Base-by-base conservation (phyloP, 2,113 vertebrate species). In the Gallinago media region DNA sequence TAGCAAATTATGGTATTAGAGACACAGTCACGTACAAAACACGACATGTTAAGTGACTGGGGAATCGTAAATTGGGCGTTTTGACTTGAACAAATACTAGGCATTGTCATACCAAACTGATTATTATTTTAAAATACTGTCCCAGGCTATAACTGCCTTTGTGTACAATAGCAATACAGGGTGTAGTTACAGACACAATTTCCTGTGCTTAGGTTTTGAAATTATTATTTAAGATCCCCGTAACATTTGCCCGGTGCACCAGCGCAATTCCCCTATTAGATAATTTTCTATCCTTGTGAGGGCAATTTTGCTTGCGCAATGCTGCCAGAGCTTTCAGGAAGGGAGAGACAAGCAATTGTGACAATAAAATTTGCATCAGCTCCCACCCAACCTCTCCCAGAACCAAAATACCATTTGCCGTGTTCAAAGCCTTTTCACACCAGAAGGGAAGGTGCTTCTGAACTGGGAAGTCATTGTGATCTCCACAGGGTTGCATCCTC, bases 251-350 rank as follows among this genome's bases (percentile, higher is more conserved):
- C 74, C 25, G 0, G 62, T 70, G 62, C 95, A 93, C 56, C 55
- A 92, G 85, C 22, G 10, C 90, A 96, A 97, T 97, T 98, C 97
- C 92, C 81, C 93, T 94, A 95, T 97, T 97, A 97, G 94, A 96
- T 97, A 97, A 98, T 96, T 92, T 96, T 96, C 91, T 97, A 97
- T 97, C 97, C 97, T 96, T 89, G 85, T 73, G 92, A 97, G 87
- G 80, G 76, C 90, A 96, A 93, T 83, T 97, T 85, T 75, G 91
- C 94, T 72, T 96, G 94, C 78, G 92, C 88, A 95, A 76, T 59
- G 73, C 94, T 97, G 96, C 97, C 97, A 97, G 94, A 62, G 83
- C 82, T 97, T 96, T 96, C 98, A 98, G 98, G 98, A 98, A 98
- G 97, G 96, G 98, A 98, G 97, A 98, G 97, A 98, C 97, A 96